Base-by-base conservation (phyloP, 2,113 vertebrate genomes). In the Symphodus melops region DNA sequence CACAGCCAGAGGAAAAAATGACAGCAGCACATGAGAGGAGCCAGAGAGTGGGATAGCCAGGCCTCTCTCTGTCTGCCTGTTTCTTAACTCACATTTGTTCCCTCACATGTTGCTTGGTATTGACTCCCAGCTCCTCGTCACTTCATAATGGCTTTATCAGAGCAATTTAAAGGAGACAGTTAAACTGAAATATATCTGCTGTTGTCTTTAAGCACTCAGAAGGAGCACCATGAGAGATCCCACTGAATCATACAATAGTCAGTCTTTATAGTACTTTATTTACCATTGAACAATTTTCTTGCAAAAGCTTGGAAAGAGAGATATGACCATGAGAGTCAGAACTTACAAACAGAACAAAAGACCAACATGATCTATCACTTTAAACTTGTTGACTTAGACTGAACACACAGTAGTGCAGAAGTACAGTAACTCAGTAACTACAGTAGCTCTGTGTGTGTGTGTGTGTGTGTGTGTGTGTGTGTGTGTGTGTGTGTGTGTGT, bases 1-100 rank as follows among this genome's bases (percentile, higher is more conserved):
- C 60, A 54, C 53, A 78, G 64, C 61, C 63, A 80, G 48, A 82
- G 89, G 89, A 90, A 93, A 89, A 70, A 90, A 84, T 92, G 86
- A 92, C 86, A 21, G 44, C 78, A 83, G 52, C 9, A 44, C 56
- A 42, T 41, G 51, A 13, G 17, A 60, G 48, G 66, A 71, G 83
- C 88, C 87, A 92, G 82, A 60, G 60, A 76, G 76, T 82, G 88
- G 84, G 66, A 73, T 71, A 88, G 65, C 62, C 68, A 65, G 78
- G 33, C 73, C 39, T 61, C 46, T 33, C 1, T 70, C 57, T 33
- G 1, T 33, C 28, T 62, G n/a, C 60, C 78, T 88, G 68, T 53
- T 81, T 75, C 53, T 77, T 58, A 41, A 70, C 54, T 81, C 76
- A 56, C 62, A 49, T 75, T 37, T 57, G 56, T 36, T 76, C 37